Evolutionary conservation across 2,113 vertebrate genomes (phyloP).

Genomic region (Arothron firmamentum): DNA sequence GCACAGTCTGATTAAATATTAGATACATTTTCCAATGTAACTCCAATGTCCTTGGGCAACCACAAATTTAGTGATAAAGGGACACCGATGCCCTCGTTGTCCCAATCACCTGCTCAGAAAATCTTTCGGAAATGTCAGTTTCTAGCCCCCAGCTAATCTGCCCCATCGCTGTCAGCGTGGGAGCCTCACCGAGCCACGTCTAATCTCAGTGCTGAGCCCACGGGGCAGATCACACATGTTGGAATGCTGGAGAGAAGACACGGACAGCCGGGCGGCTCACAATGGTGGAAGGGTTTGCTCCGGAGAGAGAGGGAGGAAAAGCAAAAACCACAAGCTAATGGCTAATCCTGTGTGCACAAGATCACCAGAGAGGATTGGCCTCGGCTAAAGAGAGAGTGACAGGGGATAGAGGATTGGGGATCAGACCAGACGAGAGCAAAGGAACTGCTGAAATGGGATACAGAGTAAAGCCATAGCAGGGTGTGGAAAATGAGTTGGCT

Average conservation of each 20-base stretch:
- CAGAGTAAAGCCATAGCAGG: conserved; percentile 12
- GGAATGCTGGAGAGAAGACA: conserved; percentile 46
- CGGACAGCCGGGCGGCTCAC: conserved; percentile 27
- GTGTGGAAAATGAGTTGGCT: neutral
- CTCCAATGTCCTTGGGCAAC: conserved; percentile 30
- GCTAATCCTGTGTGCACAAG: conserved; percentile 55
- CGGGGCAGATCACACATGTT: conserved; percentile 37
- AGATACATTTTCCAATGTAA: neutral
- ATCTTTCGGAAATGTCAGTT: conserved; percentile 51
- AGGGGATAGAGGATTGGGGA: conserved; percentile 26
- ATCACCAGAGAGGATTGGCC: conserved; percentile 45
- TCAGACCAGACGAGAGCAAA: conserved; percentile 16
- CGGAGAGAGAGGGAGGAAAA: conserved; percentile 20
- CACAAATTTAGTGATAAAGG: conserved; percentile 36
- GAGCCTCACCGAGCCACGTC: conserved; percentile 38
- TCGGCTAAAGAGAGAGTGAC: conserved; percentile 36
- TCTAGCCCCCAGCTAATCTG: conserved; percentile 23
- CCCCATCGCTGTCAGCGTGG: conserved; percentile 25
- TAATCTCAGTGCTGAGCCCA: conserved; percentile 52
- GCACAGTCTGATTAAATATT: too few relatives aligned
- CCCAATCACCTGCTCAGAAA: conserved; percentile 46
- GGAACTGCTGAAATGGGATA: conserved; percentile 1
- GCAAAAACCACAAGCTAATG: conserved; percentile 39
- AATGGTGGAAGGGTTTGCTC: conserved; percentile 35
- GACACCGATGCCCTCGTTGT: conserved; percentile 41